Base-by-base conservation (phyloP, 2,797 vertebrate genomes). In the Odontamblyopus lacepedii region DNA sequence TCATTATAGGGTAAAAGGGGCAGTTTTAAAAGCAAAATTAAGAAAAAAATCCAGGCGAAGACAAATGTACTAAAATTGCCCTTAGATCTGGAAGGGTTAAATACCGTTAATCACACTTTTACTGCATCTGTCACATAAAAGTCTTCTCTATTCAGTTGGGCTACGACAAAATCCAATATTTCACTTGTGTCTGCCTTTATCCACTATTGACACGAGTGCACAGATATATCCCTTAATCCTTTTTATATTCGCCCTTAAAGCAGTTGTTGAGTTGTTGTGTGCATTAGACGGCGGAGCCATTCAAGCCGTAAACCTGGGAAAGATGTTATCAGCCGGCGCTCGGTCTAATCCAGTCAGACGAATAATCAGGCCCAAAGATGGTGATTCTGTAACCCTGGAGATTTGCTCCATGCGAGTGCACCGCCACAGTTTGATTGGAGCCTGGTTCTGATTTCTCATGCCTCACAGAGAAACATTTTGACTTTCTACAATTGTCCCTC, bases 331-430 rank as follows among this genome's bases (percentile, higher is more conserved):
- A 56, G 55, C n/a, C 55, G 0, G n/a, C 12, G 55, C 23, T 19
- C n/a, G 1, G n/a, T 11, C 55, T 56, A 60, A 60, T 60, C 26
- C 57, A 60, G 57, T 60, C 26, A 60, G 13, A 12, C 11, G 57
- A 60, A 60, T 60, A 60, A 60, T 60, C 57, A 60, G 57, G 57
- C 57, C 55, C 57, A 30, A 16, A 60, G 57, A 27, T 18, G 57
- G 57, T 30, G 57, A 60, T 60, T 60, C 57, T 60, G 27, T 15
- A 30, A 29, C 57, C 26, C 27, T 30, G 11, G 27, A 56, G 55
- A 30, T 60, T 30, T 27, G 57, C 30, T 60, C 57, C 26, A 0
- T 60, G 26, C 27, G 57, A 60, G 57, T 6, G 57, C 57, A 7
- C 27, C 27, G 26, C 30, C 57, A 60, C 57, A 60, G 27, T 60